Conservation (phyloP, 2,797 vertebrate genomes). For the Lacerta viridis region DNA sequence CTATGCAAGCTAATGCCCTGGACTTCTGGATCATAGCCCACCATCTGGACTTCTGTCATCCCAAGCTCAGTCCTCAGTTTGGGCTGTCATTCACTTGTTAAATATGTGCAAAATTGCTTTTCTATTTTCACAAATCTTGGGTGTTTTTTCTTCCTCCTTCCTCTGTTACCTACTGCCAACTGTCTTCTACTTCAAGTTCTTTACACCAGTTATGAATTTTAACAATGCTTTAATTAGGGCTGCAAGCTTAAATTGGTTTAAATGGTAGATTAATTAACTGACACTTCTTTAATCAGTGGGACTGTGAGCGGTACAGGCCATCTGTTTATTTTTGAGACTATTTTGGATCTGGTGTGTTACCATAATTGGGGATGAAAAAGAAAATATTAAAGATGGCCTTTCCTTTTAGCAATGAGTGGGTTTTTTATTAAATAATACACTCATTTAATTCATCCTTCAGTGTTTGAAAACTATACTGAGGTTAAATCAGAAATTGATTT, state of each 20-base stretch:
- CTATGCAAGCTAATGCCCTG: slow-evolving; percentile 32
- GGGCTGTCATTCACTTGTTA: slow-evolving; percentile 65
- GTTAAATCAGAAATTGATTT: neutral
- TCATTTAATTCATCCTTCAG: neutral
- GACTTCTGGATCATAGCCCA: slow-evolving; percentile 62
- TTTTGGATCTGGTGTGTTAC: slow-evolving; percentile 23
- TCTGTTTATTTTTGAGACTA: slow-evolving; percentile 19
- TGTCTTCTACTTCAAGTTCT: slow-evolving; percentile 55
- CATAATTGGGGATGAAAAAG: neutral
- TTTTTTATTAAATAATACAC: neutral
- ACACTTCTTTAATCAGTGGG: neutral
- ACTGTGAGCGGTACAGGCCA: neutral
- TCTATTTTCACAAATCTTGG: slow-evolving; percentile 55
- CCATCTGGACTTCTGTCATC: slow-evolving; percentile 75
- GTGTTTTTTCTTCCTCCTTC: slow-evolving; percentile 22
- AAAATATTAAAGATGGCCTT: neutral
- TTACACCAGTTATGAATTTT: slow-evolving; percentile 53
- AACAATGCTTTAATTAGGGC: slow-evolving; percentile 53
- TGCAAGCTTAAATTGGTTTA: slow-evolving; percentile 24
- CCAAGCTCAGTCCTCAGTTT: slow-evolving; percentile 26
- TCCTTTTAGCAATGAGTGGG: neutral
- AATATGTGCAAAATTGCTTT: slow-evolving; percentile 66
- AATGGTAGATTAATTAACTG: slow-evolving; percentile 28
- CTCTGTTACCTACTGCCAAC: slow-evolving; percentile 55
- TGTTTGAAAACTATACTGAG: neutral